phyloP scores from a whole-genome alignment of 1,140 invertebrate genomes.

The Aleiodes sp. region DNA sequence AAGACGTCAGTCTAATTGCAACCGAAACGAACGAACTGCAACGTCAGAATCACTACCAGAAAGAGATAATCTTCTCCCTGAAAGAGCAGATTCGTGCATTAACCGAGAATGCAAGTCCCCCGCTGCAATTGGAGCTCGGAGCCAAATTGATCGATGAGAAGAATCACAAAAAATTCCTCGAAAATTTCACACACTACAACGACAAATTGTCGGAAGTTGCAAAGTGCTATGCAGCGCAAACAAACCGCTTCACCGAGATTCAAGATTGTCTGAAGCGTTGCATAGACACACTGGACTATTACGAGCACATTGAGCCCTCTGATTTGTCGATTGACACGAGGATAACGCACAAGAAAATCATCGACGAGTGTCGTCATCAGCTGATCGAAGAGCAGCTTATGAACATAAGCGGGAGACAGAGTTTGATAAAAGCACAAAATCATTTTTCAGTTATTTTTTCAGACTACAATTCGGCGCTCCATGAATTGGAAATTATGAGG shows the following conservation, averaged over 20 bases:
- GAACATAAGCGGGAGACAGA: constrained; percentile 44
- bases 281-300: constrained; percentile 37
- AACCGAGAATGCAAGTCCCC: constrained; percentile 37
- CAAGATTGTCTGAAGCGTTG: constrained; percentile 45
- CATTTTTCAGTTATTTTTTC: constrained; percentile 53
- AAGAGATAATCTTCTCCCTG: constrained; percentile 37
- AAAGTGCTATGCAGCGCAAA: constrained; percentile 41
- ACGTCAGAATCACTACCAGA: constrained; percentile 22
- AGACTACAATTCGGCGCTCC: constrained; percentile 48
- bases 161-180: constrained; percentile 45
- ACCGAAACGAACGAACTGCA: neutral
- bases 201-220: constrained; percentile 59
- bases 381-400: constrained; percentile 43
- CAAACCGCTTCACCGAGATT: constrained; percentile 35
- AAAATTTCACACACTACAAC: constrained; percentile 64
- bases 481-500: constrained; percentile 47
- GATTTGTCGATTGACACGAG: neutral
- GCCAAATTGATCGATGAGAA: constrained; percentile 38
- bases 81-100: constrained; percentile 35
- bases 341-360: constrained; percentile 27
- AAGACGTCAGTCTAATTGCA: neutral
- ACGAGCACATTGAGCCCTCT: constrained; percentile 22
- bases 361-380: constrained; percentile 34
- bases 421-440: constrained; percentile 47
- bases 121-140: constrained; percentile 51